Conservation (phyloP, 2,888 invertebrate species). For the Physocephala rufipes region DNA sequence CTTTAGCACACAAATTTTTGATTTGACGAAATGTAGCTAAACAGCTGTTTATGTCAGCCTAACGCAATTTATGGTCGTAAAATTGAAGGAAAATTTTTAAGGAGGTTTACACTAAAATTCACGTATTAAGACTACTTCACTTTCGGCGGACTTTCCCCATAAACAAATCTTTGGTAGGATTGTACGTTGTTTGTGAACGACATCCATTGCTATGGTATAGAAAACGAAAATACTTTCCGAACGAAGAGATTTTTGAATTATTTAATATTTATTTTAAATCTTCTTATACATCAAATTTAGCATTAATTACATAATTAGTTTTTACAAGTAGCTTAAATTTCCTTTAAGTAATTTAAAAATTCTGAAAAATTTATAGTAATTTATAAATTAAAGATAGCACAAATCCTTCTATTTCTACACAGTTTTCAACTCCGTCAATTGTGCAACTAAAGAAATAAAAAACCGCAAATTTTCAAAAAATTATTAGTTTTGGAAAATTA, state of each 20-base stretch:
- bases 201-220: too few relatives aligned
- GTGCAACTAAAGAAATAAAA: neutral
- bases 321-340: conserved; percentile 19
- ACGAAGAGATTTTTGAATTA: too few relatives aligned
- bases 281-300: conserved; percentile 15
- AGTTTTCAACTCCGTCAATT: neutral
- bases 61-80: too few relatives aligned
- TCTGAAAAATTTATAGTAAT: neutral
- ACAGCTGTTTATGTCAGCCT: conserved; percentile 33
- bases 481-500: too few relatives aligned
- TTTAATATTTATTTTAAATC: conserved; percentile 5
- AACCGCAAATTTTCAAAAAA: neutral
- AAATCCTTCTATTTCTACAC: neutral
- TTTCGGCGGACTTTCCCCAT: too few relatives aligned
- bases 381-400: neutral
- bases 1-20: neutral
- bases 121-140: too few relatives aligned
- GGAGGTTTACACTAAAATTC: too few relatives aligned
- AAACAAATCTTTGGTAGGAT: too few relatives aligned
- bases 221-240: neutral
- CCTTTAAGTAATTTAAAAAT: too few relatives aligned
- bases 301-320: conserved; percentile 30
- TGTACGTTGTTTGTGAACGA: too few relatives aligned
- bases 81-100: too few relatives aligned
- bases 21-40: neutral